These are phyloP conservation scores for Semaprochilodus insignis DNA, from an alignment of 2,797 vertebrate genomes.

Conservation along the genomic window DNA sequence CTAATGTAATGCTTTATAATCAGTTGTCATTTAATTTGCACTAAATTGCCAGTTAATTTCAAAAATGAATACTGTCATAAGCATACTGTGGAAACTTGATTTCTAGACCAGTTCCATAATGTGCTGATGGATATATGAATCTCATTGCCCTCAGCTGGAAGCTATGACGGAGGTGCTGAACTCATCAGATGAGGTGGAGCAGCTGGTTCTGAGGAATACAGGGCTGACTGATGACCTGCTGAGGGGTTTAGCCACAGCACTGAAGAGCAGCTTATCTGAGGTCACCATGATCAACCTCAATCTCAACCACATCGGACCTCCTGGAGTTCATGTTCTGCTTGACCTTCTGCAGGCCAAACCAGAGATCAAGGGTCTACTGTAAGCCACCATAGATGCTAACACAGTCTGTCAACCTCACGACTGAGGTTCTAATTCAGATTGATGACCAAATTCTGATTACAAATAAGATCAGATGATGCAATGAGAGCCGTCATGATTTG, in stretches of 20 bases:
- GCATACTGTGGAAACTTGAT: background rate
- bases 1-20: too few species aligned
- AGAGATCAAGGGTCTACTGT: conserved; percentile 79
- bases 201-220: conserved; percentile 84
- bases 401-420: too few species aligned
- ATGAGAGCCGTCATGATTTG: background rate
- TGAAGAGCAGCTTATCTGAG: conserved; percentile 77
- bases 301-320: conserved; percentile 82
- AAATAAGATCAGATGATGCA: too few species aligned
- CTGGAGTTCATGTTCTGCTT: conserved; percentile 77
- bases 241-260: conserved; percentile 68
- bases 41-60: too few species aligned
- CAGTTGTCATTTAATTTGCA: too few species aligned
- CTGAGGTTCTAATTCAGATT: background rate
- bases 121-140: background rate
- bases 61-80: too few species aligned
- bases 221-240: conserved; percentile 82
- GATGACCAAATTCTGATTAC: too few species aligned
- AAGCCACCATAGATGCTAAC: conserved; percentile 59
- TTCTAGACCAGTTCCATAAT: background rate
- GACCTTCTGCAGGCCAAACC: conserved; percentile 78
- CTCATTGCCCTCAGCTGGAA: conserved; percentile 69
- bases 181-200: conserved; percentile 79
- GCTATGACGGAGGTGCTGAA: conserved; percentile 78
- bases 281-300: conserved; percentile 85